Base-by-base conservation (phyloP, 1,140 invertebrate species). In the Drosophila busckii region DNA sequence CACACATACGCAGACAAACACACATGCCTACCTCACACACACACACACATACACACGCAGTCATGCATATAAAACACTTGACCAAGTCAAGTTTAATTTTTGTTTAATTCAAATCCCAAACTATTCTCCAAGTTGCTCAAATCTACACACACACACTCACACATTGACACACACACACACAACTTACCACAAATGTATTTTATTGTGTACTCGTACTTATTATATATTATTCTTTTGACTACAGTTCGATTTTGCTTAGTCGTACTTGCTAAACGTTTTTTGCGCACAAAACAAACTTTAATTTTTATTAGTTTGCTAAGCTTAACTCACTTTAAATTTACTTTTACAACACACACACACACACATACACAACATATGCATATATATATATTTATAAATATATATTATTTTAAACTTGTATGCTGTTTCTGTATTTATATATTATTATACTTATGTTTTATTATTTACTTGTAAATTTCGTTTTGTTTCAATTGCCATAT, bases 61-160 rank as follows among this genome's bases (percentile, higher is more conserved):
- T 22, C 5, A 49, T 26, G 23, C 41, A 55, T 8, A 40, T 25
- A 28, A 26, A 19, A 38, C 67, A 68, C 68, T 73, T 80, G 73
- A 80, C 73, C 75, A 80, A 80, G 73, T 80, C 73, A 73, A 82
- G 71, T 61, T 68, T 80, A 71, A 69, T 65, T 71, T 42, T 34
- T 75, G 52, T 46, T 44, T 61, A 78, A 67, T 63, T 62, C 15
- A 67, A 75, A 34, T 34, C 45, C 22, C 61, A 58, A 59, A 70
- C 66, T 32, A 26, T 49, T 65, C 70, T 80, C 73, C 73, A 80
- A 73, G 73, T 80, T 80, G 73, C 73, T 80, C 75, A 82, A 80
- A 66, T 59, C 55, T 71, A 65, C 62, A 63, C 53, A 48, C 37
- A 65, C 42, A 52, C 45, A 52, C 55, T 28, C 13, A 38, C 20